Percentiles rank a stretch among this genome's conserved stretches.
Conservation (phyloP, 2,888 invertebrate species). For the Drosophila koepferae region DNA sequence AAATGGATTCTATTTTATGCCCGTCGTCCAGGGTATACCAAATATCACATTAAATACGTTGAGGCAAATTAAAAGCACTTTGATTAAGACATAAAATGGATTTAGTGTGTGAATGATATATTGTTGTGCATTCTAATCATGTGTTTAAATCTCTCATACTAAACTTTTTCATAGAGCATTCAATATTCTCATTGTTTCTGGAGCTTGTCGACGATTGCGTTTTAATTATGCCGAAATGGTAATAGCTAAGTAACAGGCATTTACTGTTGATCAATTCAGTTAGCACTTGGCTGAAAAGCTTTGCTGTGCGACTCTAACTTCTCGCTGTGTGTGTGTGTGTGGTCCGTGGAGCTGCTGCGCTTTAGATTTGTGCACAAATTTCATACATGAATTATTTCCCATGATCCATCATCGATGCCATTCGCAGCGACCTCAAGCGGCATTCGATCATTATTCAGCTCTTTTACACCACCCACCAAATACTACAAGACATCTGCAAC, state of each 20-base stretch:
- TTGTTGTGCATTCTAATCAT: background rate
- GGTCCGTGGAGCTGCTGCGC: slow-evolving; percentile 50
- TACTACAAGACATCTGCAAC: slow-evolving; percentile 57
- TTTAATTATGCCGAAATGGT: slow-evolving; percentile 73
- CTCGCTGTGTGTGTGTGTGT: slow-evolving; percentile 43
- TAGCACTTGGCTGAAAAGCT: slow-evolving; percentile 58
- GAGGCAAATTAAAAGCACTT: background rate
- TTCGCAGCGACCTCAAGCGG: slow-evolving; percentile 59
- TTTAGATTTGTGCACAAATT: slow-evolving; percentile 50
- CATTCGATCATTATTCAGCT: slow-evolving; percentile 70
- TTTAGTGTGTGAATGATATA: background rate
- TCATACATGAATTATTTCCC: slow-evolving; percentile 55
- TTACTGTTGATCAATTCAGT: slow-evolving; percentile 52
- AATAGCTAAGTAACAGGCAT: slow-evolving; percentile 32
- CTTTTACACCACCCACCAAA: slow-evolving; percentile 65
- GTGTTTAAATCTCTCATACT: accelerated
- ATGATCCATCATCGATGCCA: slow-evolving; percentile 74
- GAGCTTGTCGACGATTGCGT: slow-evolving; percentile 58
- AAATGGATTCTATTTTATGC: slow-evolving; percentile 50
- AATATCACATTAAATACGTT: background rate
- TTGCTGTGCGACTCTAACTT: slow-evolving; percentile 14
- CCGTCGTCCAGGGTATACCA: background rate
- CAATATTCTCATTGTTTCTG: slow-evolving; percentile 23
- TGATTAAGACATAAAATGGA: background rate
- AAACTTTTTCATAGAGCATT: slow-evolving; percentile 4